Evolutionary conservation across 2,888 invertebrate species (phyloP).

Genomic region (Latrodectus hesperus): DNA sequence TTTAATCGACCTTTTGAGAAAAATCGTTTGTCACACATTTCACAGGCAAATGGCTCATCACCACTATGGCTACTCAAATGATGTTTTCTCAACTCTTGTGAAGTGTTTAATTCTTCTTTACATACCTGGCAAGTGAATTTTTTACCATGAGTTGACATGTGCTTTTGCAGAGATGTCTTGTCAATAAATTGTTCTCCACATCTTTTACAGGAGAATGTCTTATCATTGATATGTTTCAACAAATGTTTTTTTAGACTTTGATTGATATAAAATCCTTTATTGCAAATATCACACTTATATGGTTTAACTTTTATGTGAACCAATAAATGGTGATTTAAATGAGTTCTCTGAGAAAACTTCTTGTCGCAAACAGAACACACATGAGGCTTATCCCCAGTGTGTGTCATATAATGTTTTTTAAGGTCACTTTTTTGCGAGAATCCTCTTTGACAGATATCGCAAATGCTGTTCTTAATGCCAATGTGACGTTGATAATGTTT

Average conservation of each 20-base stretch:
- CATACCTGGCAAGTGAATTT: conserved; percentile 23
- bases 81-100: conserved; percentile 30
- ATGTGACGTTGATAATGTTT: conserved; percentile 32
- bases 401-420: conserved; percentile 47
- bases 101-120: neutral
- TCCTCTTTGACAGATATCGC: conserved; percentile 40
- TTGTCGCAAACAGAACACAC: conserved; percentile 35
- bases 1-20: conserved; percentile 23
- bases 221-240: conserved; percentile 13
- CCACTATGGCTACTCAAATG: conserved; percentile 2
- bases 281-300: conserved; percentile 34
- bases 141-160: conserved; percentile 1
- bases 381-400: conserved; percentile 37
- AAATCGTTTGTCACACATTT: conserved; percentile 28
- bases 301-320: conserved; percentile 37
- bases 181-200: conserved; percentile 25
- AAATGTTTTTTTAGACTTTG: conserved; percentile 38
- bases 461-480: conserved; percentile 23
- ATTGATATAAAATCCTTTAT: conserved; percentile 20
- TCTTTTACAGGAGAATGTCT: neutral
- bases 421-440: conserved; percentile 41
- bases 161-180: conserved; percentile 6
- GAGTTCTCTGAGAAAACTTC: conserved; percentile 34
- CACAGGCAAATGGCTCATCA: conserved; percentile 25
- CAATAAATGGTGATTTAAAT: conserved; percentile 33